Base-by-base conservation (phyloP, 2,888 invertebrate species). In the Asteroscopus sphinx region DNA sequence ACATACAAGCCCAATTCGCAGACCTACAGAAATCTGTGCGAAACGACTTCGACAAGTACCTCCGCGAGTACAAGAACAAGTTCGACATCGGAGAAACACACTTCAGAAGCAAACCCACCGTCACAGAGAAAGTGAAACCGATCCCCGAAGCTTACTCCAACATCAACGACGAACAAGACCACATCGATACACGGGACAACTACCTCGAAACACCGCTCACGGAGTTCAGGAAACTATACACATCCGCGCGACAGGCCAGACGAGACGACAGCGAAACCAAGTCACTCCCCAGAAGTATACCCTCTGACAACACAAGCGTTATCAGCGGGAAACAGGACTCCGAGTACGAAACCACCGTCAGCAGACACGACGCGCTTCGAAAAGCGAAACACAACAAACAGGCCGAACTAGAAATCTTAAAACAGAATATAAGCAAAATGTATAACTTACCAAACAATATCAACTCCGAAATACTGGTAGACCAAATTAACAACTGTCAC, bases 201-300 rank as follows among this genome's bases (percentile, higher is more conserved):
- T 90, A 87, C 56, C 72, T 93, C 25, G 91, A 91, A 63, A 89
- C 87, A 11, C 90, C 94, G 0, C 53, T 94, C 7, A 59, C 46
- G 0, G 93, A 93, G 45, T 93, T 94, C 44, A 83, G 93, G 48
- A 91, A 90, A 63, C 66, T 89, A 1, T 93, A 93, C 63, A 81
- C 82, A 4, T 73, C 82, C 0, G 71, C 68, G 6, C 51, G 39
- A 35, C 49, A 49, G 7, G n/a, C 15, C 4, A 40, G 7, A 0
- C 13, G 17, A 0, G 40, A 41, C 5, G 32, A 44, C 26, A 15
- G 26, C 1, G 49, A 47, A 2, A n/a, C 8, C 7, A 39, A 52
- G 4, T 28, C 68, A 7, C 2, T 11, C 8, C 3, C 30, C 0
- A 58, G 11, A 3, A 40, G 9, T 17, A 7, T 13, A 5, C 30